Percentiles rank a stretch among this genome's conserved stretches.
Evolutionary conservation across 2,888 invertebrate species (phyloP).

Genomic region (Phyto melanocephala): DNA sequence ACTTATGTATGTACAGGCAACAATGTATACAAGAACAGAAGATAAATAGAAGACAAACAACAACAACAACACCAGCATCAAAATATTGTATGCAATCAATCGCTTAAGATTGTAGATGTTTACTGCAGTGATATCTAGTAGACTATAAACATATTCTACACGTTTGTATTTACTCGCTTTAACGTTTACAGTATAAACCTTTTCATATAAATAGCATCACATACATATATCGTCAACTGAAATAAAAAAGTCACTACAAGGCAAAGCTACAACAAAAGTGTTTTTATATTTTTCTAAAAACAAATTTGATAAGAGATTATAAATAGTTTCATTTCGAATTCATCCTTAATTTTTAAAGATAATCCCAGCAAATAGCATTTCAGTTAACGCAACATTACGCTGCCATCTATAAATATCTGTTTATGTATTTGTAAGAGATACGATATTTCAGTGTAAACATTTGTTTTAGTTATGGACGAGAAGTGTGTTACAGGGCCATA

Average conservation of each 20-base stretch:
- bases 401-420: not conserved
- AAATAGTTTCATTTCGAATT: too few species aligned
- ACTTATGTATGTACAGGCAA: not conserved
- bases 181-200: not conserved
- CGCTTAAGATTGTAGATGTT: constrained; percentile 32
- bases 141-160: constrained; percentile 31
- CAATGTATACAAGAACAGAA: not conserved
- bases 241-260: too few species aligned
- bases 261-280: too few species aligned
- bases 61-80: not conserved
- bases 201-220: not conserved
- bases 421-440: not conserved
- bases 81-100: constrained; percentile 38
- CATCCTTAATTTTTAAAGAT: too few species aligned
- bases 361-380: too few species aligned
- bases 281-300: too few species aligned
- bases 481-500: constrained; percentile 3
- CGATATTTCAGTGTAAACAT: not conserved
- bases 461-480: constrained; percentile 14
- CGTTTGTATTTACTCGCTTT: constrained; percentile 1
- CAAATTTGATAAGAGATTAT: too few species aligned
- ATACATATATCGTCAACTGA: not conserved
- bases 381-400: too few species aligned
- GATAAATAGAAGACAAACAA: constrained; percentile 20
- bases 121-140: constrained; percentile 36